Evolutionary conservation across 35 echinoderm and acorn worm genomes (phyloP).

Genomic region (Diadema setosum): DNA sequence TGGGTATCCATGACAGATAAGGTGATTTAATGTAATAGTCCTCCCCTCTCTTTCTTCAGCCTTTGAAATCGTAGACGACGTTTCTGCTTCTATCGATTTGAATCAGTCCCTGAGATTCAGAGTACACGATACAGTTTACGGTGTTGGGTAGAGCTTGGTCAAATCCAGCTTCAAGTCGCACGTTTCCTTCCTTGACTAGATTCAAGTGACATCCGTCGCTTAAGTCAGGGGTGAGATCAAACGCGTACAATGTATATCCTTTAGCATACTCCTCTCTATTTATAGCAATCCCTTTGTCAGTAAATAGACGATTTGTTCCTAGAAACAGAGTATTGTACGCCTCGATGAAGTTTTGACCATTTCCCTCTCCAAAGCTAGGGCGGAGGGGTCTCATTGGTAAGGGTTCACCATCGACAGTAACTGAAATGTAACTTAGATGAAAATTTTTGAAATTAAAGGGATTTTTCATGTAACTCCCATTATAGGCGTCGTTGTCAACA

Average conservation of each 20-base stretch:
- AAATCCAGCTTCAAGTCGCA: slow-evolving; percentile 33
- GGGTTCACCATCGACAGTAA: slow-evolving; percentile 43
- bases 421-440: slow-evolving; percentile 18
- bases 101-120: slow-evolving; percentile 26
- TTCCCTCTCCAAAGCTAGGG: slow-evolving; percentile 24
- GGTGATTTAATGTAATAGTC: no score
- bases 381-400: slow-evolving; percentile 28
- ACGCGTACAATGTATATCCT: slow-evolving; percentile 39
- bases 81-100: slow-evolving; percentile 47
- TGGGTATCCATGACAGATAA: neutral
- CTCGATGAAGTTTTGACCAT: neutral
- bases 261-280: slow-evolving; percentile 26
- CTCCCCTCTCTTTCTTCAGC: neutral
- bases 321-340: slow-evolving; percentile 53
- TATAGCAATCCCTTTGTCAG: slow-evolving; percentile 8
- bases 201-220: slow-evolving; percentile 34
- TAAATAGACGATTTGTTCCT: slow-evolving; percentile 8
- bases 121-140: slow-evolving; percentile 36
- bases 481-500: slow-evolving; percentile 15
- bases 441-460: slow-evolving; percentile 54
- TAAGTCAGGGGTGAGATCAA: slow-evolving; percentile 47
- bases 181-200: neutral
- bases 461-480: slow-evolving; percentile 20
- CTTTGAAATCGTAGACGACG: slow-evolving; percentile 25
- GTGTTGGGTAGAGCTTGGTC: neutral